Evolutionary conservation across 1,140 invertebrate species (phyloP), one percentile per base, ranked within the genome.

Genomic region (Drosophila sulfurigaster): DNA sequence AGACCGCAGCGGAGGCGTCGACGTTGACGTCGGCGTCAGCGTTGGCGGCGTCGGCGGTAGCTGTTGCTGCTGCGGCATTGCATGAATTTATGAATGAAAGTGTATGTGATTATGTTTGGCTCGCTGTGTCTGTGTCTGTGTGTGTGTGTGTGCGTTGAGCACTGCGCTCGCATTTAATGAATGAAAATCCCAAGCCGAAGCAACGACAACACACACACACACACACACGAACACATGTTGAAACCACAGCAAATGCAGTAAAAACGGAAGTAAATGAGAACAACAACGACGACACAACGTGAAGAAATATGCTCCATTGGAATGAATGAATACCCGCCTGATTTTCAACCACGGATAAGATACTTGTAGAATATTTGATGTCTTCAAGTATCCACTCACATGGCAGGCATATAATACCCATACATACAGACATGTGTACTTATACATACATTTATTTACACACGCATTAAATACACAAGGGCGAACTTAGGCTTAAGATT

Each of bases 11-110:
- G 63, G 48, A 51, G 72, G 46, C 66, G 51, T 59, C 54, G n/a
- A 60, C 46, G 70, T 35, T 49, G 32, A 57, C 48, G 66, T 46
- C 25, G 43, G 49, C 52, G 32, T 32, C 59, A 38, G 46, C 41
- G 46, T 41, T 52, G 20, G 71, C 49, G 63, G 38, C 48, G 51
- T 57, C 54, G 54, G 46, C 56, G 45, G 48, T 45, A 41, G 70
- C 46, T 58, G 59, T 28, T 43, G 69, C 30, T 52, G 70, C 51
- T 57, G 77, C 25, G 35, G 59, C 59, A 62, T 25, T 81, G 85
- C 85, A 83, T 81, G 85, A 89, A 89, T 89, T 89, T 89, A 89
- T 89, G 85, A 89, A 89, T 80, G 77, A 85, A 87, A 76, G 52
- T 78, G 68, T 77, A 73, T 82, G 64, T 59, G 49, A 49, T 60